Percentiles rank a stretch among this genome's conserved stretches.
phyloP scores from a whole-genome alignment of 2,797 vertebrate genomes.

The Limosa lapponica region DNA sequence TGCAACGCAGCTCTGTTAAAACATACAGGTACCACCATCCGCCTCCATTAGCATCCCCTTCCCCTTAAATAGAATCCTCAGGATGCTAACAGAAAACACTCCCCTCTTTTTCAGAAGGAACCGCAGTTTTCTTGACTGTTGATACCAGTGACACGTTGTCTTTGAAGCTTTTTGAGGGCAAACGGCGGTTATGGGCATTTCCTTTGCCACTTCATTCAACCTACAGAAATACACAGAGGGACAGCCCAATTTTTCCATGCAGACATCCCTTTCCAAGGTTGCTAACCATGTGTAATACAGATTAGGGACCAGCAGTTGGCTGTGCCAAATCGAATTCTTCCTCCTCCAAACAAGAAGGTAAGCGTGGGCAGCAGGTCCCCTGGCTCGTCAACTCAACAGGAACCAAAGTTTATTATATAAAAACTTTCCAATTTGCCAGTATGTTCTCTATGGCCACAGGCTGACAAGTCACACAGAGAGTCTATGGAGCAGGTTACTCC shows the following conservation, averaged over 20 bases:
- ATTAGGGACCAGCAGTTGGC: not conserved
- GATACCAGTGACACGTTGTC: not conserved
- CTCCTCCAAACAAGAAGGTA: not conserved
- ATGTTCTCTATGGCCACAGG: not conserved
- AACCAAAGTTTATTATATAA: not conserved
- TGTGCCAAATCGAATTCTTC: not conserved
- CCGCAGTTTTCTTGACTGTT: not conserved
- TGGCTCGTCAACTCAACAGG: not conserved
- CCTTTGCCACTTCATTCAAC: not conserved
- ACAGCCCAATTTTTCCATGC: not conserved
- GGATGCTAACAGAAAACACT: not conserved
- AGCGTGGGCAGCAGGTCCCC: not conserved
- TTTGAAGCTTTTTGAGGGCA: not conserved
- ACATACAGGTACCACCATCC: not conserved
- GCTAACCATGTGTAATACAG: not conserved
- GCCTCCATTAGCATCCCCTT: not conserved
- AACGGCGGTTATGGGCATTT: not conserved
- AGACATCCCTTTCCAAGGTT: not conserved
- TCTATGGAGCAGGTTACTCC: not conserved
- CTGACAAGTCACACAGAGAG: not conserved
- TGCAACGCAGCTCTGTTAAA: not conserved
- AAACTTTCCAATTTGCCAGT: not conserved
- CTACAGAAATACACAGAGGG: not conserved
- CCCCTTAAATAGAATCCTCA: too few relatives aligned
- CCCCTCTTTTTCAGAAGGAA: not conserved